Base-by-base conservation (phyloP, 1,140 invertebrate genomes). In the Polypedilum vanderplanki region DNA sequence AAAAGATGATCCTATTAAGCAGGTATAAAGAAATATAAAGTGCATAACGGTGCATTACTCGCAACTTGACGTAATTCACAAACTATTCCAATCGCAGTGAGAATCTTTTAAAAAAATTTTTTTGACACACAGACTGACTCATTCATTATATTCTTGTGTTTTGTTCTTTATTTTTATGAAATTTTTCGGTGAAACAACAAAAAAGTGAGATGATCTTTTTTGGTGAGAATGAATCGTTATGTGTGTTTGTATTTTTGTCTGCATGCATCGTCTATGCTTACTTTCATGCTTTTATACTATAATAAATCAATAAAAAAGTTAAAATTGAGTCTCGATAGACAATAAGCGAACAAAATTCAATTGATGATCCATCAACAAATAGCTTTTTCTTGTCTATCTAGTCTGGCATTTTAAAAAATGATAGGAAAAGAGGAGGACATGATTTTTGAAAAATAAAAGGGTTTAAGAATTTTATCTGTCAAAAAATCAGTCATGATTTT, bases 111-210 rank as follows among this genome's bases (percentile, higher is more conserved):
- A n/a, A n/a, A 46, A 46, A 57, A 15, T 57, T 57, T n/a, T 57
- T 57, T 57, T 12, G 46, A 57, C n/a, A 57, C n/a, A n/a, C 46
- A 12, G 46, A 57, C 46, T 57, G 46, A 57, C 46, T 57, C 46
- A 57, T 57, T 57, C 46, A 57, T 57, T 57, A 57, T 57, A 57
- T 57, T 57, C n/a, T 57, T 57, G n/a, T 57, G 46, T 57, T 57
- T 57, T 57, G 46, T 57, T 57, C 46, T 57, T 57, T 12, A 12
- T 57, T 57, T 57, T 57, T 12, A n/a, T 57, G 46, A 57, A 57
- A 57, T 57, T 12, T 57, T 57, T 57, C 46, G 46, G 46, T 57
- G 10, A n/a, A 33, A 57, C 46, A 57, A 57, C n/a, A 57, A 57
- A 46, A 57, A 15, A 46, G 41, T 15, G 12, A n/a, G 46, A 57